These are phyloP conservation scores for Siniperca chuatsi DNA, from an alignment of 2,113 vertebrate species.

Conservation along the genomic window DNA sequence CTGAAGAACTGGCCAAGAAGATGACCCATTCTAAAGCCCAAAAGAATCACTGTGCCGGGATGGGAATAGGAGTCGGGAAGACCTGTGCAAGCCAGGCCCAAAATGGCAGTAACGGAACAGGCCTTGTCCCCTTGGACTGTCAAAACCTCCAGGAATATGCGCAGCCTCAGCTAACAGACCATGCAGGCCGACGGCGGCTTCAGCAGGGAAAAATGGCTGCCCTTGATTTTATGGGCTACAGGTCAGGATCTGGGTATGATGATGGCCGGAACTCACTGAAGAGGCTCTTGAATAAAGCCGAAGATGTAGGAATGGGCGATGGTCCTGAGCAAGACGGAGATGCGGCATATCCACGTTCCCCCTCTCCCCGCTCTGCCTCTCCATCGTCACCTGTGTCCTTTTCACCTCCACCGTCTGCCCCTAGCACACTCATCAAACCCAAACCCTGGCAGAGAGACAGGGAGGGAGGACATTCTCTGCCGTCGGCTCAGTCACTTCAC, in stretches of 20 bases:
- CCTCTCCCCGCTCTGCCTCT: constrained; percentile 72
- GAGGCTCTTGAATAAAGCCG: constrained; percentile 81
- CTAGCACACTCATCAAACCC: constrained; percentile 82
- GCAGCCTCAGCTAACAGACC: constrained; percentile 81
- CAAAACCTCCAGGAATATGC: constrained; percentile 84
- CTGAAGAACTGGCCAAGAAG: constrained; percentile 87
- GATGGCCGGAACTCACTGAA: constrained; percentile 81
- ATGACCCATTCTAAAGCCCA: constrained; percentile 84
- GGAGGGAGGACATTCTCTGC: constrained; percentile 82
- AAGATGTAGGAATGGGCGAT: constrained; percentile 69
- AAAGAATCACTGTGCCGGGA: constrained; percentile 73
- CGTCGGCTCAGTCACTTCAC: constrained; percentile 84
- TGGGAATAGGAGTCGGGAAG: constrained; percentile 64
- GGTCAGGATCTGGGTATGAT: constrained; percentile 65
- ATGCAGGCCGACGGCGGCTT: constrained; percentile 79
- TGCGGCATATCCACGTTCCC: constrained; percentile 70
- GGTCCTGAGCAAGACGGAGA: constrained; percentile 71
- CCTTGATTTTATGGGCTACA: constrained; percentile 83
- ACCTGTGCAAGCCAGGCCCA: constrained; percentile 63
- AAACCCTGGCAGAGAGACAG: constrained; percentile 81
- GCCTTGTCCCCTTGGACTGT: constrained; percentile 85
- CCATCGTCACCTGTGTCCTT: constrained; percentile 80
- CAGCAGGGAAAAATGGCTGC: constrained; percentile 87
- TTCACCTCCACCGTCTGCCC: constrained; percentile 81
- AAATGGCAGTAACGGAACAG: constrained; percentile 71